These are phyloP conservation scores for Amphilophus citrinellus DNA, from an alignment of 2,113 vertebrate genomes.

Conservation along the genomic window DNA sequence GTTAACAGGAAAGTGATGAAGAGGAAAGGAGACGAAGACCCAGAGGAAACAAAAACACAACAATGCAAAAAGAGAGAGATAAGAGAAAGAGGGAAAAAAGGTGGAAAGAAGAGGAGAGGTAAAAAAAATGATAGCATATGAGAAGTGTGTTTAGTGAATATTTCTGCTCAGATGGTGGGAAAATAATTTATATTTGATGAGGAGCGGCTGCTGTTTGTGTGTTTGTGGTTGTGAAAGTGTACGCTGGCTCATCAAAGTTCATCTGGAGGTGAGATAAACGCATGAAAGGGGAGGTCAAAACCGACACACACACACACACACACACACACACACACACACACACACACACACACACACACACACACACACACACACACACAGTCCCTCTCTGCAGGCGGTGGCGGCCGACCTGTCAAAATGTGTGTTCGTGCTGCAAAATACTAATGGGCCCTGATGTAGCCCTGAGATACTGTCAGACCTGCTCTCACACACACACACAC, in stretches of 20 bases:
- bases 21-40: neutral
- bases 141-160: neutral
- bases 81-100: neutral
- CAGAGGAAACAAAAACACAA: neutral
- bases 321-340: neutral
- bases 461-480: slow-evolving; percentile 60
- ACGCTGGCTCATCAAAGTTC: slow-evolving; percentile 42
- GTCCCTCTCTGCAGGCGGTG: slow-evolving; percentile 35
- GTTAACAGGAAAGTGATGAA: neutral
- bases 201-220: neutral
- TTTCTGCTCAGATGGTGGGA: slow-evolving; percentile 23
- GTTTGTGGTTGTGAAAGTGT: slow-evolving; percentile 2
- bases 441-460: slow-evolving; percentile 68
- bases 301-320: neutral
- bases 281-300: slow-evolving; percentile 55
- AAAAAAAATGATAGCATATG: neutral
- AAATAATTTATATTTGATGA: slow-evolving; percentile 52
- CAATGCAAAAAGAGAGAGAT: neutral
- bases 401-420: slow-evolving; percentile 57
- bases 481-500: slow-evolving; percentile 16
- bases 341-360: slow-evolving; percentile 6
- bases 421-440: slow-evolving; percentile 65
- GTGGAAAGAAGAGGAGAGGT: neutral
- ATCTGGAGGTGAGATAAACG: slow-evolving; percentile 60
- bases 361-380: slow-evolving; percentile 21